Conservation (phyloP, 2,113 vertebrate species). For the Indicator indicator region DNA sequence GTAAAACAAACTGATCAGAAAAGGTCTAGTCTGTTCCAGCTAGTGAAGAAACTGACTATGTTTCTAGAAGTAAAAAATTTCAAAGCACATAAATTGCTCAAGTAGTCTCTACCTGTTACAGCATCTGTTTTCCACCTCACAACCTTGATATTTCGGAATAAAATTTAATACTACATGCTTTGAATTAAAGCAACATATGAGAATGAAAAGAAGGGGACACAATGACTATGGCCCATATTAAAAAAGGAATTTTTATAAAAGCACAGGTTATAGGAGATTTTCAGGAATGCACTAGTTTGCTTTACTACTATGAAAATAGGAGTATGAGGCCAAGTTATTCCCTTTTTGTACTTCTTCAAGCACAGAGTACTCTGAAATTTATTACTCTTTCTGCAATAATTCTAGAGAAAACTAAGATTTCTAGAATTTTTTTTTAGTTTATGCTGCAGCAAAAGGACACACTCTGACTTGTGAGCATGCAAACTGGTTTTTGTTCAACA, state of each 20-base stretch:
- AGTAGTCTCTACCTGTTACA: not conserved
- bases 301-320: not conserved
- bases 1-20: not conserved
- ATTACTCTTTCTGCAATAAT: not conserved
- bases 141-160: not conserved
- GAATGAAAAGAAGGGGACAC: not conserved
- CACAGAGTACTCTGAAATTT: not conserved
- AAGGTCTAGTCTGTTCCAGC: not conserved
- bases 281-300: not conserved
- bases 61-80: not conserved
- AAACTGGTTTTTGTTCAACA: slow-evolving; percentile 34
- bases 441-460: not conserved
- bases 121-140: not conserved
- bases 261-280: not conserved
- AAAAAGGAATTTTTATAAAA: not conserved
- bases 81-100: not conserved
- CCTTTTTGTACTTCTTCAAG: not conserved
- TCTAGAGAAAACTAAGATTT: not conserved
- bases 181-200: not conserved
- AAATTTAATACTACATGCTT: not conserved
- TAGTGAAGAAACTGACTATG: not conserved
- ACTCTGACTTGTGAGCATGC: slow-evolving; percentile 1
- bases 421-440: not conserved
- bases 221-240: not conserved
- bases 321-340: not conserved